Conservation (phyloP, 2,113 vertebrate species). For the Trematomus loennbergii region DNA sequence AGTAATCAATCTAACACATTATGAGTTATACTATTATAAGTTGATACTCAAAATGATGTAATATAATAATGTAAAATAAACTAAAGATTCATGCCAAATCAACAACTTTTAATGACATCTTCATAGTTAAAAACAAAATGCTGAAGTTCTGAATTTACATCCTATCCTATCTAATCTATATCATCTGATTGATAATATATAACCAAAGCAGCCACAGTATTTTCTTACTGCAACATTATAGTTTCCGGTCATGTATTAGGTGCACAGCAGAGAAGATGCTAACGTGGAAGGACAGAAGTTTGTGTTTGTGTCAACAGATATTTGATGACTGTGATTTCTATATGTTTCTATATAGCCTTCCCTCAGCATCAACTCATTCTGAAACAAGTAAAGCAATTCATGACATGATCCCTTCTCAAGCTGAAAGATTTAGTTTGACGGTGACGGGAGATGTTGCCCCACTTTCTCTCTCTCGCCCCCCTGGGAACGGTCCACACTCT, state of each 20-base stretch:
- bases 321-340: conserved; percentile 12
- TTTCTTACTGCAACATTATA: background rate
- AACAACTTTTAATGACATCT: background rate
- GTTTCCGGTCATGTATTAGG: conserved; percentile 15
- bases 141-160: background rate
- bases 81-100: background rate
- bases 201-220: background rate
- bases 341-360: conserved; percentile 24
- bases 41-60: no score
- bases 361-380: conserved; percentile 18
- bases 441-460: conserved; percentile 74
- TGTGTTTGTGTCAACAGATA: conserved; percentile 35
- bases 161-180: background rate
- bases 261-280: background rate
- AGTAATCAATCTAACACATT: no score
- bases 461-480: conserved; percentile 72
- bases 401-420: conserved; percentile 66
- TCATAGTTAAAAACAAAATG: background rate
- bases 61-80: background rate
- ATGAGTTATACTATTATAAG: no score
- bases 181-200: background rate
- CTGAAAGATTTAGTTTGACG: conserved; percentile 70
- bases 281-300: conserved; percentile 37
- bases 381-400: conserved; percentile 52
- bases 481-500: conserved; percentile 75